phyloP scores from a whole-genome alignment of 2,888 invertebrate species.

The Drosophila hamatofila region DNA sequence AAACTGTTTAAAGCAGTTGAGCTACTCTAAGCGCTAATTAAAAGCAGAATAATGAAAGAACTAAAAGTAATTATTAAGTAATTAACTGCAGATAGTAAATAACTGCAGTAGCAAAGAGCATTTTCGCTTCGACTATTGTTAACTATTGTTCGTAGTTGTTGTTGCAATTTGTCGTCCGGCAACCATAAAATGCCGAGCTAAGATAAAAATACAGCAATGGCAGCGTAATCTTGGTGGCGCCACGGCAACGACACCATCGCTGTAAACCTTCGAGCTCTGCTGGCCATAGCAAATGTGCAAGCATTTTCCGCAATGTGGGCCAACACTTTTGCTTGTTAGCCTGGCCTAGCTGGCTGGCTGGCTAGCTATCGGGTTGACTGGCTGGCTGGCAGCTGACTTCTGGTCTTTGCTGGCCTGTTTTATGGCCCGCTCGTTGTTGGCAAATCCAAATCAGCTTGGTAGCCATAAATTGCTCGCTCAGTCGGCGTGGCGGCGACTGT shows the following conservation, averaged over 20 bases:
- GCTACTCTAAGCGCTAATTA: no score
- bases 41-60: not conserved
- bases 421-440: slow-evolving; percentile 41
- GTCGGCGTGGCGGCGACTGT: slow-evolving; percentile 41
- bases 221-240: slow-evolving; percentile 68
- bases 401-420: slow-evolving; percentile 47
- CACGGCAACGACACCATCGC: slow-evolving; percentile 52
- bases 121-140: slow-evolving; percentile 18
- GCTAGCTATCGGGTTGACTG: not conserved
- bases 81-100: no score
- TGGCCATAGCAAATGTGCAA: slow-evolving; percentile 48
- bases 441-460: slow-evolving; percentile 61
- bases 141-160: slow-evolving; percentile 29
- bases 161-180: slow-evolving; percentile 45
- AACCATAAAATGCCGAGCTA: slow-evolving; percentile 64
- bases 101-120: no score
- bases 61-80: not conserved
- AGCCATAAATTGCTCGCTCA: slow-evolving; percentile 62
- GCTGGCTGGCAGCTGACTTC: slow-evolving; percentile 46
- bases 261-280: slow-evolving; percentile 50
- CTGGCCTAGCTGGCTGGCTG: slow-evolving; percentile 16
- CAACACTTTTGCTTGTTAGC: slow-evolving; percentile 75
- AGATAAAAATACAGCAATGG: slow-evolving; percentile 74
- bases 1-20: not conserved
- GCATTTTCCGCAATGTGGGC: slow-evolving; percentile 46